phyloP scores from a whole-genome alignment of 2,113 vertebrate genomes.

The Brachyhypopomus gauderio region DNA sequence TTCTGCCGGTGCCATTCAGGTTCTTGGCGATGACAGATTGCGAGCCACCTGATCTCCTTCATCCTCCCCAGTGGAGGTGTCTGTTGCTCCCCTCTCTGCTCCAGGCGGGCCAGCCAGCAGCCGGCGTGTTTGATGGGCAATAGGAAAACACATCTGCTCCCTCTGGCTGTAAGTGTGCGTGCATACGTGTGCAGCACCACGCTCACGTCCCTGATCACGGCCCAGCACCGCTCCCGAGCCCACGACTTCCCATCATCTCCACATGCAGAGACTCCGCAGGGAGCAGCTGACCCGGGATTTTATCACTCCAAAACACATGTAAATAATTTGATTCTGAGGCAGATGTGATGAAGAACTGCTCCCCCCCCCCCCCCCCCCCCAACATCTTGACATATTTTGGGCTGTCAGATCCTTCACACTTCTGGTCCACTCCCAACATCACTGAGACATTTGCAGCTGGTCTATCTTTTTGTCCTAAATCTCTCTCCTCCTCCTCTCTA shows the following conservation, averaged over 20 bases:
- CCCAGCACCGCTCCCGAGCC: background rate
- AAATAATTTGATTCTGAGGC: background rate
- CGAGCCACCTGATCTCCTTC: constrained; percentile 77
- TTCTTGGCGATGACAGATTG: constrained; percentile 76
- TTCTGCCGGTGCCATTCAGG: constrained; percentile 52
- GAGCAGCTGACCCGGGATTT: background rate
- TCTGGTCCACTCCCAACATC: too few species aligned
- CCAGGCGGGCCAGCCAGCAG: constrained; percentile 72
- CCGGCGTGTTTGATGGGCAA: constrained; percentile 69
- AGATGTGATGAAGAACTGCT: background rate
- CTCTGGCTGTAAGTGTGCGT: constrained; percentile 51
- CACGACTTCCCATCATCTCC: background rate
- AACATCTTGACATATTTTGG: too few species aligned
- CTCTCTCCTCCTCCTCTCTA: too few species aligned
- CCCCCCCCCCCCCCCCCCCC: background rate
- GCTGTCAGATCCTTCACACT: too few species aligned
- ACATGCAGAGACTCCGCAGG: constrained; percentile 10
- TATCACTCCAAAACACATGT: background rate
- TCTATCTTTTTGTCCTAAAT: too few species aligned
- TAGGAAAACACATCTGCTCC: constrained; percentile 73
- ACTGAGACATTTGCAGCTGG: too few species aligned
- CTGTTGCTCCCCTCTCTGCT: constrained; percentile 69
- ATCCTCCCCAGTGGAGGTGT: constrained; percentile 72
- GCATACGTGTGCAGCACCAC: constrained; percentile 53
- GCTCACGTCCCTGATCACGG: constrained; percentile 21